Conservation (phyloP, 2,113 vertebrate species). For the Mus spicilegus region DNA sequence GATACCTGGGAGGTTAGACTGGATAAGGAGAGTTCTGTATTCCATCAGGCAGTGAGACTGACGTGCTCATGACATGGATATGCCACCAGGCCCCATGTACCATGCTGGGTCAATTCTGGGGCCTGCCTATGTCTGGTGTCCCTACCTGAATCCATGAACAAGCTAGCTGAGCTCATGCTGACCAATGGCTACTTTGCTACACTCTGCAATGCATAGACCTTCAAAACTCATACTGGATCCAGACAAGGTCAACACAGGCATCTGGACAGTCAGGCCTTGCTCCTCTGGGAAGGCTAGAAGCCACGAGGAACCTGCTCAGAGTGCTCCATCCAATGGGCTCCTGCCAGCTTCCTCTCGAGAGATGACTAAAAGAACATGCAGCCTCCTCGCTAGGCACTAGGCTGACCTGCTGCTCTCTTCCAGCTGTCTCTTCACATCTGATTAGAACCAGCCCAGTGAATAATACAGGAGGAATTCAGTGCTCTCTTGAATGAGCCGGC, state of each 20-base stretch:
- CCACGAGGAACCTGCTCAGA: not conserved
- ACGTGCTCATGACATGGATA: not conserved
- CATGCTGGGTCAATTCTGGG: not conserved
- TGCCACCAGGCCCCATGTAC: not conserved
- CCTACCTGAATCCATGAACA: not conserved
- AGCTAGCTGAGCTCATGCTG: not conserved
- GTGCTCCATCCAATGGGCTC: not conserved
- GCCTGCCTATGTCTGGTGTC: not conserved
- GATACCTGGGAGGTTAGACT: not conserved
- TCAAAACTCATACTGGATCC: not conserved
- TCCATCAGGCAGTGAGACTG: not conserved
- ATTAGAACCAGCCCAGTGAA: not conserved
- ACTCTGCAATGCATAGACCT: not conserved
- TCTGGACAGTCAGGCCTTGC: not conserved
- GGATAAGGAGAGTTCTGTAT: not conserved
- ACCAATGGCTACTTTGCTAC: not conserved
- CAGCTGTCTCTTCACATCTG: slow-evolving; percentile 72
- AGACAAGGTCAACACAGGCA: not conserved
- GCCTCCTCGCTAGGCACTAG: not conserved
- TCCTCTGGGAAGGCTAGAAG: not conserved
- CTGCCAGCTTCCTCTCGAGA: not conserved
- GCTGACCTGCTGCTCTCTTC: slow-evolving; percentile 47
- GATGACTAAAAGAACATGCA: not conserved
- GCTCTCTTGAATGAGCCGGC: slow-evolving; percentile 51
- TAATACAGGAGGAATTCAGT: slow-evolving; percentile 58